A percentile compares a stretch with the other conserved stretches of the same genome.
These are phyloP conservation scores for Nesogale talazaci DNA, from an alignment of 2,113 vertebrate genomes.

Conservation along the genomic window DNA sequence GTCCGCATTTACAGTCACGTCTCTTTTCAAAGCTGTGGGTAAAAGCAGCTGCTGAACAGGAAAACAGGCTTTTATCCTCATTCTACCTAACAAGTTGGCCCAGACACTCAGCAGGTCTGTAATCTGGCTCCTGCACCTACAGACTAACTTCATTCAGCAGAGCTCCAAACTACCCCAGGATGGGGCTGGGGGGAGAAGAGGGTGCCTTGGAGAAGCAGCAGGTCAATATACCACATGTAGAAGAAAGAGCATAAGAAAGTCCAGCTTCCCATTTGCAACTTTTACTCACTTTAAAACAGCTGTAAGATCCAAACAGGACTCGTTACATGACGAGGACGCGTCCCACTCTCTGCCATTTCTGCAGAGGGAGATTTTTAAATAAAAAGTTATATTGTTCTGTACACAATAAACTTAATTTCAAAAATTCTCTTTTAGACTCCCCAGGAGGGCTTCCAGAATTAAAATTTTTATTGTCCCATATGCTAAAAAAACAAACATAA, in stretches of 20 bases:
- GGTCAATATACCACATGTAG: constrained; percentile 40
- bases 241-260: constrained; percentile 17
- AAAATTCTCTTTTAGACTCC: constrained; percentile 47
- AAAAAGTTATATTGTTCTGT: constrained; percentile 83
- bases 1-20: neutral
- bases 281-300: constrained; percentile 87
- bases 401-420: constrained; percentile 55
- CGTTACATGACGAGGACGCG: constrained; percentile 83
- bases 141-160: neutral
- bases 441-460: constrained; percentile 50
- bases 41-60: neutral
- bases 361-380: constrained; percentile 86
- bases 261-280: constrained; percentile 75
- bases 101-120: neutral
- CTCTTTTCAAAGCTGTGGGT: neutral
- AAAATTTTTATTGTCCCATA: constrained; percentile 23
- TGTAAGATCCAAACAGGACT: constrained; percentile 83
- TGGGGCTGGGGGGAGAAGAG: too few species aligned
- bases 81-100: neutral
- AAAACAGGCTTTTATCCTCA: neutral
- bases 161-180: neutral
- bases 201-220: neutral
- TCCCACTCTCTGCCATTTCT: constrained; percentile 85
- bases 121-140: neutral
- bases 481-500: neutral